Evolutionary conservation across 2,113 vertebrate genomes (phyloP), one percentile per base, ranked within the genome.

Genomic region (Turdus rufiventris): DNA sequence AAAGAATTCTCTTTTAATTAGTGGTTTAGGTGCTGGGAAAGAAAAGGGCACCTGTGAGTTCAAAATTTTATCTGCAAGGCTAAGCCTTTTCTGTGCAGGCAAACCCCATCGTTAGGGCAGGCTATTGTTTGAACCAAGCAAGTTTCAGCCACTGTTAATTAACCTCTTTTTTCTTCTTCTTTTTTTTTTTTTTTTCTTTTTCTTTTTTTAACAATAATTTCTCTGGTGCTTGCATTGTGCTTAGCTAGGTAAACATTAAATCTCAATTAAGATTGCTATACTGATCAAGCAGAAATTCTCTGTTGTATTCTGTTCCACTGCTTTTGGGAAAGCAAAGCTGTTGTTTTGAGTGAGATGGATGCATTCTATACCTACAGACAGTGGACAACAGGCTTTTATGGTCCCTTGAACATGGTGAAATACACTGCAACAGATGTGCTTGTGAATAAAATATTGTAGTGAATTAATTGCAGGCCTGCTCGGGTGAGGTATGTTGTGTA

Each of bases 1-100:
- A 89, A 94, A 67, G 45, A 84, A 77, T 68, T 95, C 48, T 50
- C n/a, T 94, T 89, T 87, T 82, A 95, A 96, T 96, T 93, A 88
- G 47, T 71, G 20, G 29, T 87, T 93, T 3, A 5, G 33, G 31
- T 88, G 36, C 61, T 36, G 53, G 51, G 20, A 63, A 60, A 38
- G 74, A 48, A 96, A 94, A 50, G 16, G 31, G 38, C 47, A 61
- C 29, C 29, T 66, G 68, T 26, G 36, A 63, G 68, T 87, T 94
- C 84, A 91, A 53, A 92, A 89, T 95, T 95, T 97, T 95, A 89
- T 96, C 96, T 95, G 92, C 70, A 62, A 98, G 96, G 91, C 85
- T 63, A 85, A 83, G 67, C 74, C 54, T 92, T 61, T 71, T 93
- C 96, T 72, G 18, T 78, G 94, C 96, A 96, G 85, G 91, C 94